Conservation (phyloP, 2,113 vertebrate genomes). For the Tachycineta bicolor region DNA sequence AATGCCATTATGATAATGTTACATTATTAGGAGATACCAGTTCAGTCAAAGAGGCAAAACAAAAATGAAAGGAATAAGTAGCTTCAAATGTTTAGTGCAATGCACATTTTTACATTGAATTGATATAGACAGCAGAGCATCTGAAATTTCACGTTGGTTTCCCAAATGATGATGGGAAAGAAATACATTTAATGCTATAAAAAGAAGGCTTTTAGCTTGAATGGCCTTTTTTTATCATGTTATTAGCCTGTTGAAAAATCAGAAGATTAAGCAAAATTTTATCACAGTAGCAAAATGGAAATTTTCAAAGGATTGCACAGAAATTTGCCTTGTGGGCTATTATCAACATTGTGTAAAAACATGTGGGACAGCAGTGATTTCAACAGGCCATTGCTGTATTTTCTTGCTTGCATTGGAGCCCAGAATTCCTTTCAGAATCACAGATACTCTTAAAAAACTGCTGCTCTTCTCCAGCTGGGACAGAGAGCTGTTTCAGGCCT, state of each 20-base stretch:
- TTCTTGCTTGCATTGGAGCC: not conserved
- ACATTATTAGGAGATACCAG: not conserved
- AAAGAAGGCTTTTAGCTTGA: conserved; percentile 5
- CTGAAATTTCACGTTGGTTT: not conserved
- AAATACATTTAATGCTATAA: not conserved
- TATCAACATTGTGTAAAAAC: not conserved
- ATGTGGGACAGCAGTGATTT: not conserved
- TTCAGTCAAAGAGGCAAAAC: not conserved
- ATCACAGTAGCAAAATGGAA: not conserved
- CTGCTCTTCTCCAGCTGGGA: conserved; percentile 14
- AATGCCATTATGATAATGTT: not conserved
- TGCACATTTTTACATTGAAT: not conserved
- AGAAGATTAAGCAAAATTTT: not conserved
- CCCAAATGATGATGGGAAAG: not conserved
- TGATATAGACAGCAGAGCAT: not conserved
- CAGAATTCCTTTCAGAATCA: not conserved
- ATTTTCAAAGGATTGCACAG: not conserved
- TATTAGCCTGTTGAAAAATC: not conserved
- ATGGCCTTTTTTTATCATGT: not conserved
- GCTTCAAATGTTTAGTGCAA: not conserved
- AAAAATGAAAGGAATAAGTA: not conserved
- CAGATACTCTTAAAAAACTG: not conserved
- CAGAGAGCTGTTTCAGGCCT: not conserved
- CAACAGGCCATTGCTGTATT: not conserved
- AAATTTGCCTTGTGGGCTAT: not conserved